Conservation (phyloP, 2,113 vertebrate genomes). For the Engystomops pustulosus region DNA sequence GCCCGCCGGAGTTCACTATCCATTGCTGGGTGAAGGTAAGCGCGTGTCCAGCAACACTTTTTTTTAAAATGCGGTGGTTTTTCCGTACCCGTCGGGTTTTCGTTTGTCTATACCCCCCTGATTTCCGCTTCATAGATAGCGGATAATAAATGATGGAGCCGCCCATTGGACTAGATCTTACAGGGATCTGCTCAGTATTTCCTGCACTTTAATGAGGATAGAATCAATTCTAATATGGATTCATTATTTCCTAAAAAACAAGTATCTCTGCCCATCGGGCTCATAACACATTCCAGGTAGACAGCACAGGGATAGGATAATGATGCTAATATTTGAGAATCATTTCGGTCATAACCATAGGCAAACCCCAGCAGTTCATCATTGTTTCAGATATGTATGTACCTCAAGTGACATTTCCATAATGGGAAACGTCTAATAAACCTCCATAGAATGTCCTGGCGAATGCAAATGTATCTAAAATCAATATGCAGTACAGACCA, state of each 20-base stretch:
- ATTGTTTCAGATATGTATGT: not conserved
- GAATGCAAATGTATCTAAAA: not conserved
- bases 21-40: too few species aligned
- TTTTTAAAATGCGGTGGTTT: too few species aligned
- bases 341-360: slow-evolving; percentile 4
- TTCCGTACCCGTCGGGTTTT: too few species aligned
- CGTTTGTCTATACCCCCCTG: too few species aligned
- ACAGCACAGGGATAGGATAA: not conserved
- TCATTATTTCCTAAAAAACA: not conserved
- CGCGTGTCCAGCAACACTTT: too few species aligned
- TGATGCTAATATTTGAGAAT: slow-evolving; percentile 4
- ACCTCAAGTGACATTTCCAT: not conserved
- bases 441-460: not conserved
- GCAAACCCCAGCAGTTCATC: not conserved
- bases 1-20: too few species aligned
- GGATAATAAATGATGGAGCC: too few species aligned
- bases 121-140: too few species aligned
- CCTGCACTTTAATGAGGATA: too few species aligned
- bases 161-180: too few species aligned
- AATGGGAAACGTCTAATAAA: not conserved
- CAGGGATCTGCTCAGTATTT: too few species aligned
- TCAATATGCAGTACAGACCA: not conserved
- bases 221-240: not conserved
- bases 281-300: not conserved
- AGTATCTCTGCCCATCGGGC: not conserved